These are phyloP conservation scores for Dromas ardeola DNA, from an alignment of 2,113 vertebrate species.

Conservation along the genomic window DNA sequence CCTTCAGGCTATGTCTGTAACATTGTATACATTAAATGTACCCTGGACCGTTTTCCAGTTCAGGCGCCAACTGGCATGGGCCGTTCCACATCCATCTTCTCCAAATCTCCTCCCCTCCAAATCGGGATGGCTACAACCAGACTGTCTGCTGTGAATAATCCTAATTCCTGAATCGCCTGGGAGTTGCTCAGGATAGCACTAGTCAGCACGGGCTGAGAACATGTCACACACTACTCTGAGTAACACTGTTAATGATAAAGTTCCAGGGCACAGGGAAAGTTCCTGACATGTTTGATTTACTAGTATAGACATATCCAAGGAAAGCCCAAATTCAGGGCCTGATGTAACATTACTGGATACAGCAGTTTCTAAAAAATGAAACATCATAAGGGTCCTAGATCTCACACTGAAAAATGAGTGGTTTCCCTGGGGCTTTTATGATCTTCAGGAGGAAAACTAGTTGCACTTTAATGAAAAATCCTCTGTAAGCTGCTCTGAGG, in stretches of 20 bases:
- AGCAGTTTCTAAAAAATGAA: background rate
- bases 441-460: background rate
- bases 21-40: background rate
- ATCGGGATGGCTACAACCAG: background rate
- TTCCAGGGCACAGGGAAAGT: background rate
- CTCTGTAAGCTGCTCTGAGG: background rate
- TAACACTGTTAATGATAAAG: background rate
- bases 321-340: background rate
- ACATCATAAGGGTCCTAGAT: background rate
- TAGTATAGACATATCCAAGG: background rate
- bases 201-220: background rate
- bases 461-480: background rate
- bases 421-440: background rate
- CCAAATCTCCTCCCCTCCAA: background rate
- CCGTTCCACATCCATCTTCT: background rate
- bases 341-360: background rate
- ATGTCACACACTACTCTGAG: background rate
- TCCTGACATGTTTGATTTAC: background rate
- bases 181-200: background rate
- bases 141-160: background rate
- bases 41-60: background rate
- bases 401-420: background rate
- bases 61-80: background rate
- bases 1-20: slow-evolving; percentile 4
- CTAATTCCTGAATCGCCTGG: background rate